phyloP scores from a whole-genome alignment of 2,888 invertebrate genomes.

The Periphyllus acericola region DNA sequence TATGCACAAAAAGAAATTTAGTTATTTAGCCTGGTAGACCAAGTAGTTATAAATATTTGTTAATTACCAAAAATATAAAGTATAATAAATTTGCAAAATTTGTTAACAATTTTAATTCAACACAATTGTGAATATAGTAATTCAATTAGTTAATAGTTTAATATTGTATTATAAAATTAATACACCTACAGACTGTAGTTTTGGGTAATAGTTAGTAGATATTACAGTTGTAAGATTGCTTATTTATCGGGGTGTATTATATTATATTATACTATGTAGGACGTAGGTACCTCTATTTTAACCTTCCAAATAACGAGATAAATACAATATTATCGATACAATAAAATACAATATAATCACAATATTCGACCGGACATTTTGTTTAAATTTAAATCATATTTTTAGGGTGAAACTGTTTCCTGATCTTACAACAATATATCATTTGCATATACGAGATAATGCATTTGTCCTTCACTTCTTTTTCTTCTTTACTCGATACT shows the following conservation, averaged over 20 bases:
- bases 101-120: too few species aligned
- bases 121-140: too few species aligned
- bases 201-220: not conserved
- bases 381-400: not conserved
- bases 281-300: too few species aligned
- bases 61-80: not conserved
- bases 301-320: not conserved
- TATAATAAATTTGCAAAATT: not conserved
- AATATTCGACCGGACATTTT: not conserved
- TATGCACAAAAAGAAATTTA: not conserved
- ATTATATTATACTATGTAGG: not conserved
- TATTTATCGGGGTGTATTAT: not conserved
- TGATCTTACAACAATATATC: not conserved
- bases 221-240: not conserved
- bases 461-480: constrained; percentile 16
- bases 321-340: too few species aligned
- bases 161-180: too few species aligned
- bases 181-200: too few species aligned
- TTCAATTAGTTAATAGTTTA: too few species aligned
- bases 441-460: too few species aligned
- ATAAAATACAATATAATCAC: not conserved
- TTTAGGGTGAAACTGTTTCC: constrained; percentile 4
- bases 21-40: not conserved
- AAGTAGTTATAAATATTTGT: too few species aligned
- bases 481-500: not conserved